Percentiles rank a stretch among this genome's conserved stretches.
Conservation (phyloP, 2,888 invertebrate genomes). For the Pseudococcus jackbeardsleyi region DNA sequence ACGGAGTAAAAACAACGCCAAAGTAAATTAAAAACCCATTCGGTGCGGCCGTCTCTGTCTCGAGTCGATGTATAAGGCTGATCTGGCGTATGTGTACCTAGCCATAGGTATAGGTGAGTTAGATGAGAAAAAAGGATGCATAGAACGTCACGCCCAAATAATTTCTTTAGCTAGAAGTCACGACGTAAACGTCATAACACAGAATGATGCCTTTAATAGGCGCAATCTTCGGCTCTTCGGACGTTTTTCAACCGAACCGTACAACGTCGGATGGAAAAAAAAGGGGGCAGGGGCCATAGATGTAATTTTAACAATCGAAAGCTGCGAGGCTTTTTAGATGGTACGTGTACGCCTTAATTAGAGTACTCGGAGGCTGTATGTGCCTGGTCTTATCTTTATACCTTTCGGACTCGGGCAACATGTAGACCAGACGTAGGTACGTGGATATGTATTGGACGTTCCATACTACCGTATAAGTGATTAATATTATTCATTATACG, state of each 20-base stretch:
- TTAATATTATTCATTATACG: constrained; percentile 63
- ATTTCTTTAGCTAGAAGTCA: constrained; percentile 61
- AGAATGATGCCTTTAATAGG: constrained; percentile 62
- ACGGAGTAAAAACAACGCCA: constrained; percentile 18
- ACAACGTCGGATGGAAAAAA: neutral
- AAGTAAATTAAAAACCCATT: constrained; percentile 56
- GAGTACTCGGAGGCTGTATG: constrained; percentile 14
- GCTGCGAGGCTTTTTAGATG: constrained; percentile 58
- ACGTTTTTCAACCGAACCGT: neutral
- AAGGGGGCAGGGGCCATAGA: neutral
- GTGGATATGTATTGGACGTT: neutral
- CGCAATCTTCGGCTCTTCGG: constrained; percentile 19
- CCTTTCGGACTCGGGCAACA: neutral
- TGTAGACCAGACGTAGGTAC: neutral
- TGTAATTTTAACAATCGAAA: constrained; percentile 56
- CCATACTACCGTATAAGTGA: constrained; percentile 51
- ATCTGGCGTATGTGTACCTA: neutral
- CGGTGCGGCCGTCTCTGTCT: neutral
- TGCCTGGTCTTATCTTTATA: neutral
- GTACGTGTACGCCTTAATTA: constrained; percentile 58
- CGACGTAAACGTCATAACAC: constrained; percentile 59
- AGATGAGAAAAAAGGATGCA: constrained; percentile 9
- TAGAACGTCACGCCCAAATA: constrained; percentile 52
- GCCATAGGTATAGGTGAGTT: neutral
- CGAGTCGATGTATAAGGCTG: neutral